A percentile compares a stretch with the other conserved stretches of the same genome.
Conservation (phyloP, 2,888 invertebrate species). For the Volucella inflata region DNA sequence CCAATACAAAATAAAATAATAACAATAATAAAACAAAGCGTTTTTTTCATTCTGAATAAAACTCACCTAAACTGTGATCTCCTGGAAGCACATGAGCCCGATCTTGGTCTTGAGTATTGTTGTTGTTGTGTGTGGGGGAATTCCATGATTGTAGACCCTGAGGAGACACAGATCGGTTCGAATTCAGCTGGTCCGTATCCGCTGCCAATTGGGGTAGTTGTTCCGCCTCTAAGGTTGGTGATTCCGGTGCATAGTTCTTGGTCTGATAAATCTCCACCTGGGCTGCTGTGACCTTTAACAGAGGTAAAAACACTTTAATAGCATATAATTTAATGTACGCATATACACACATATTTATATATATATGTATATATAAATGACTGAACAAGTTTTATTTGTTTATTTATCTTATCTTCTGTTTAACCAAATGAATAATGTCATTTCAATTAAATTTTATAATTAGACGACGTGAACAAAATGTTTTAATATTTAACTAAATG, state of each 20-base stretch:
- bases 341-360: no score
- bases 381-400: no score
- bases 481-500: no score
- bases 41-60: neutral
- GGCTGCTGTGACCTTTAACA: constrained; percentile 84
- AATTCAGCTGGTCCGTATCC: constrained; percentile 83
- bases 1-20: neutral
- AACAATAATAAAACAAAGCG: neutral
- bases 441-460: no score
- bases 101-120: constrained; percentile 83
- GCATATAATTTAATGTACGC: neutral
- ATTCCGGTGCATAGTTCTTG: constrained; percentile 84
- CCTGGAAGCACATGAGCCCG: constrained; percentile 84
- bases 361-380: no score
- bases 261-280: constrained; percentile 85
- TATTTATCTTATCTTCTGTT: no score
- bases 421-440: no score
- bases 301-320: neutral
- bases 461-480: no score
- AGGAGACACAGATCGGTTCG: constrained; percentile 84
- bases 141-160: constrained; percentile 83
- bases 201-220: constrained; percentile 83
- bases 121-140: constrained; percentile 83
- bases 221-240: constrained; percentile 83
- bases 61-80: constrained; percentile 84